A percentile compares a stretch with the other conserved stretches of the same genome.
phyloP scores from a whole-genome alignment of 2,797 vertebrate species.

The Rhabdophis nuchalis region DNA sequence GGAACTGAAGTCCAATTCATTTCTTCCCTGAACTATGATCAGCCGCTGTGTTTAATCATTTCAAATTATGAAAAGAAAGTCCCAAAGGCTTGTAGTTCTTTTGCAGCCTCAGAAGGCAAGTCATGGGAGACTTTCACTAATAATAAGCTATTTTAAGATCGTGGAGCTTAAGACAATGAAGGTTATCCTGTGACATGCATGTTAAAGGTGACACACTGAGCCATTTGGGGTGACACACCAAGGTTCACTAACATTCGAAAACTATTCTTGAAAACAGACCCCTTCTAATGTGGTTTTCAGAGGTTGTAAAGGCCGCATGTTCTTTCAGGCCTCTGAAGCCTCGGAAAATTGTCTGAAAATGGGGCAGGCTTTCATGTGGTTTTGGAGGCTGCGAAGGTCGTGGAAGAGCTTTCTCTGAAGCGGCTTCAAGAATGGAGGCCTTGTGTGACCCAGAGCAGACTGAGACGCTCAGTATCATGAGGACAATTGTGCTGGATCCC shows the following conservation, averaged over 20 bases:
- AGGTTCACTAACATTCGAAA: background rate
- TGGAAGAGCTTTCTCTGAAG: background rate
- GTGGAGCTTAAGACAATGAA: background rate
- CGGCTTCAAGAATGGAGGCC: background rate
- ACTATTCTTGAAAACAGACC: background rate
- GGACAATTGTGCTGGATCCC: background rate
- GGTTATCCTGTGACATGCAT: background rate
- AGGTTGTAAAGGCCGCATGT: background rate
- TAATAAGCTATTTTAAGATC: background rate
- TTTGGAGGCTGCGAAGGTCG: background rate
- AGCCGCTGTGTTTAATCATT: background rate
- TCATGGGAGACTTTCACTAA: background rate
- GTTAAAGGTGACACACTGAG: background rate
- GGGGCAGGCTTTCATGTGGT: background rate
- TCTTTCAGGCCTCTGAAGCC: background rate
- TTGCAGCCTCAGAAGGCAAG: background rate
- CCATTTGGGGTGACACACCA: background rate
- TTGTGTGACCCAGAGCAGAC: background rate
- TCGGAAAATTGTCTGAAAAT: background rate
- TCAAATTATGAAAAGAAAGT: background rate
- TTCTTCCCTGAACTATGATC: background rate
- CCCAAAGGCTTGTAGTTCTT: background rate
- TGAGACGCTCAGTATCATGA: background rate
- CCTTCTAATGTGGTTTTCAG: background rate
- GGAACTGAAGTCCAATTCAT: constrained; percentile 6